Conservation (phyloP, 2,113 vertebrate genomes). For the Chaetorhynchus papuensis region DNA sequence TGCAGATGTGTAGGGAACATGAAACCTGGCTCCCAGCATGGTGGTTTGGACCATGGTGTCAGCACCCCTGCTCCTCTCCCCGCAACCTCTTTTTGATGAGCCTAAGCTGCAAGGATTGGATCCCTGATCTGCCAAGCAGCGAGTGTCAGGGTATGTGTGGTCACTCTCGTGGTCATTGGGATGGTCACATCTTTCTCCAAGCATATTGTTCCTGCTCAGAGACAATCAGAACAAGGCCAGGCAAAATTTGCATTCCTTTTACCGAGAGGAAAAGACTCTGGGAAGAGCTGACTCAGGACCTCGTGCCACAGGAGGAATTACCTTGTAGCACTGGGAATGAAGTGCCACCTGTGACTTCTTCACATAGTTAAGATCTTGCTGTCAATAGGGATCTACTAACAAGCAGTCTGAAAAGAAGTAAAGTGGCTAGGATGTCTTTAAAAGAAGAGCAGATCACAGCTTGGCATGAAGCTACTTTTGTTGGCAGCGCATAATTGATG, state of each 20-base stretch:
- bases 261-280: not conserved
- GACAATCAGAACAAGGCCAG: not conserved
- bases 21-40: not conserved
- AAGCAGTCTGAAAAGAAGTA: not conserved
- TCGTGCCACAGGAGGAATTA: accelerated
- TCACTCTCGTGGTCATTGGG: accelerated
- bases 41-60: not conserved
- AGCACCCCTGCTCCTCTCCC: not conserved
- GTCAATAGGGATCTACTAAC: not conserved
- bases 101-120: too few species aligned
- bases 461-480: not conserved
- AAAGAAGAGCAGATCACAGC: not conserved
- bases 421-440: not conserved
- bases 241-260: not conserved
- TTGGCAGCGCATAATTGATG: constrained; percentile 38
- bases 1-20: accelerated
- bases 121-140: not conserved
- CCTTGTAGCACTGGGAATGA: not conserved
- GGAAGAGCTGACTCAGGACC: not conserved
- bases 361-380: not conserved
- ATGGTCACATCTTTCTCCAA: not conserved
- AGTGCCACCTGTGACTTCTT: accelerated
- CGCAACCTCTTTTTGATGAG: not conserved
- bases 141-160: accelerated
- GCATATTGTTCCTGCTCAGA: not conserved